Evolutionary conservation across 1,140 invertebrate species (phyloP).

Genomic region (Trachymyrmex septentrionalis): DNA sequence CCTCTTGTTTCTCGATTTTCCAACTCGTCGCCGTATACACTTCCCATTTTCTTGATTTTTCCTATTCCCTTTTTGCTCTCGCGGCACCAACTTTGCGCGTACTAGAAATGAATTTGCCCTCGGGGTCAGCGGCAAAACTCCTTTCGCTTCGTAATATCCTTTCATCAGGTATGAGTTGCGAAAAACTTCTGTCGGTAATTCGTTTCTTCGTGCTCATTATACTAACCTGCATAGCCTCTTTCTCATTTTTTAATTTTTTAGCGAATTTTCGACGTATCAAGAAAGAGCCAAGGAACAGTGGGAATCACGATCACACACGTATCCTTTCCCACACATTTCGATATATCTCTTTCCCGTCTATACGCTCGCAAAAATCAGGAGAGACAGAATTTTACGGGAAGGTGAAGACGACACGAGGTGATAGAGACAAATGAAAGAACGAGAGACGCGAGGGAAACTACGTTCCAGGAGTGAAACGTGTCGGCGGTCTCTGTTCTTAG

Average conservation of each 20-base stretch:
- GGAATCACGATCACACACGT: background rate
- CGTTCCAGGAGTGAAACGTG: conserved; percentile 3
- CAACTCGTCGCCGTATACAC: conserved; percentile 61
- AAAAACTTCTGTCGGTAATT: conserved; percentile 43
- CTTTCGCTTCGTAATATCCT: conserved; percentile 19
- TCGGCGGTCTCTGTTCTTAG: conserved; percentile 18
- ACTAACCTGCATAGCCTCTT: background rate
- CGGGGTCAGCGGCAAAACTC: conserved; percentile 13
- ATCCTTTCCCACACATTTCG: background rate
- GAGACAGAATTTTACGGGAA: background rate
- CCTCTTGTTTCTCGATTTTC: conserved; percentile 66
- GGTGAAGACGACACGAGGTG: background rate
- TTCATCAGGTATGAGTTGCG: conserved; percentile 49
- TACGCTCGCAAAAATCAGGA: background rate
- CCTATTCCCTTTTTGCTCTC: background rate
- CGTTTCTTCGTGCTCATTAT: conserved; percentile 33
- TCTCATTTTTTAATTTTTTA: conserved; percentile 1
- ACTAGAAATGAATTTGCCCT: conserved; percentile 65
- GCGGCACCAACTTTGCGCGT: conserved; percentile 25
- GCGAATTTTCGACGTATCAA: background rate
- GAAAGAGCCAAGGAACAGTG: background rate
- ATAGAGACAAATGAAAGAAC: conserved; percentile 45
- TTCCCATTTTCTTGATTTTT: conserved; percentile 70
- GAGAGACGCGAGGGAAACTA: conserved; percentile 26
- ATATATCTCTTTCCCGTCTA: background rate